Evolutionary conservation across 2,113 vertebrate genomes (phyloP).

Genomic region (Bothrops jararaca): DNA sequence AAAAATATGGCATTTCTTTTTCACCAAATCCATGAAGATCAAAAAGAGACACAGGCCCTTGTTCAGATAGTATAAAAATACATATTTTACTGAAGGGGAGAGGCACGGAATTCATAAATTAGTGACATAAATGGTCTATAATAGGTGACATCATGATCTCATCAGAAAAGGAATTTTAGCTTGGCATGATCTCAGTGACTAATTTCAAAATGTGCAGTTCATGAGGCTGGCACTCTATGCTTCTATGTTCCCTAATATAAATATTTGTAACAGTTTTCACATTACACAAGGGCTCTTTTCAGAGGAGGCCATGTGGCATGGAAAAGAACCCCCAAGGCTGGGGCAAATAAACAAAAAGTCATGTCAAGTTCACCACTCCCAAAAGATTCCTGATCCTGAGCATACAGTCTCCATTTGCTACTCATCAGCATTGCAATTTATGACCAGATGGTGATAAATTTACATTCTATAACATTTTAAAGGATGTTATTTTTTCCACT

Average conservation of each 20-base stretch:
- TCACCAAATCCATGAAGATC: conserved; percentile 59
- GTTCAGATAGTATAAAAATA: conserved; percentile 80
- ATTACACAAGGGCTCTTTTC: conserved; percentile 96
- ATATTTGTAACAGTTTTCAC: conserved; percentile 99
- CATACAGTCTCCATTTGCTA: conserved; percentile 78
- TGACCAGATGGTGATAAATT: conserved; percentile 91
- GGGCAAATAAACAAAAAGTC: conserved; percentile 95
- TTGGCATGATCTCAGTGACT: conserved; percentile 83
- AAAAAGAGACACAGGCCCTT: conserved; percentile 71
- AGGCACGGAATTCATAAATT: conserved; percentile 85
- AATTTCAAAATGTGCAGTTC: conserved; percentile 90
- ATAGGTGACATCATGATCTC: conserved; percentile 91
- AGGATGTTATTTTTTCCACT: conserved; percentile 82
- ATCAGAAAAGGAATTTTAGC: conserved; percentile 95
- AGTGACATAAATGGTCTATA: conserved; percentile 87
- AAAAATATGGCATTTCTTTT: conserved; percentile 55
- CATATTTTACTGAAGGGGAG: conserved; percentile 78
- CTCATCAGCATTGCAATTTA: conserved; percentile 86
- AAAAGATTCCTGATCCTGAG: conserved; percentile 79
- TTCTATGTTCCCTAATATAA: conserved; percentile 88
- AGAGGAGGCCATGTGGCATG: conserved; percentile 82
- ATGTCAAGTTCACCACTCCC: conserved; percentile 86
- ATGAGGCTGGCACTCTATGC: conserved; percentile 87
- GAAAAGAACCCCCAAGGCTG: conserved; percentile 79
- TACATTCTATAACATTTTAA: conserved; percentile 82